phyloP scores from a whole-genome alignment of 2,888 invertebrate genomes.

The Cancer borealis region DNA sequence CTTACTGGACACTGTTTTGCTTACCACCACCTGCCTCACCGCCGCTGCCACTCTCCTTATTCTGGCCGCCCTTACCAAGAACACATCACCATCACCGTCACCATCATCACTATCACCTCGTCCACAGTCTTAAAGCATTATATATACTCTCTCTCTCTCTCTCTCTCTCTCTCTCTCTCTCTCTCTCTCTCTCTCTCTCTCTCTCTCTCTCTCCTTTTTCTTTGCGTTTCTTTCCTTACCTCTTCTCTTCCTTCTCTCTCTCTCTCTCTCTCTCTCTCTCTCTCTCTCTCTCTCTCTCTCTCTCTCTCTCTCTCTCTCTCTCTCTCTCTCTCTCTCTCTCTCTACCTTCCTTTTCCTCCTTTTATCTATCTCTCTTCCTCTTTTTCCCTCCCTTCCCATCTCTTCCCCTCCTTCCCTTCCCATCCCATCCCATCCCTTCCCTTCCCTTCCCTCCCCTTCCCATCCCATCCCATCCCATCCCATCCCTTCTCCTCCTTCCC shows the following conservation, averaged over 20 bases:
- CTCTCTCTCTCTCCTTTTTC: too few relatives aligned
- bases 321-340: too few relatives aligned
- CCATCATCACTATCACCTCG: not conserved
- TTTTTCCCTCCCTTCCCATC: too few relatives aligned
- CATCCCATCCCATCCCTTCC: not conserved
- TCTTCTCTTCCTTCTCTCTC: too few relatives aligned
- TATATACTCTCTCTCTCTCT: not conserved
- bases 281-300: too few relatives aligned
- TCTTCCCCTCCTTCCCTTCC: not conserved
- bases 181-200: not conserved
- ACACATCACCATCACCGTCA: not conserved
- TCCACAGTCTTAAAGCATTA: not conserved
- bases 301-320: too few relatives aligned
- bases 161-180: not conserved
- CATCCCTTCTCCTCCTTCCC: not conserved
- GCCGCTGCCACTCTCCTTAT: slow-evolving; percentile 73
- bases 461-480: not conserved
- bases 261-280: too few relatives aligned
- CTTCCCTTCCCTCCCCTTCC: not conserved
- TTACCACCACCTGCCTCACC: slow-evolving; percentile 73
- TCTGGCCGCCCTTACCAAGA: slow-evolving; percentile 58
- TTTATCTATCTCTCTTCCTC: too few relatives aligned
- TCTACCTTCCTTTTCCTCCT: too few relatives aligned
- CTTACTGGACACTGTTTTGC: slow-evolving; percentile 72
- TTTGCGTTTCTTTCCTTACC: too few relatives aligned